Base-by-base conservation (phyloP, 2,113 vertebrate species). In the Struthidea cinerea region DNA sequence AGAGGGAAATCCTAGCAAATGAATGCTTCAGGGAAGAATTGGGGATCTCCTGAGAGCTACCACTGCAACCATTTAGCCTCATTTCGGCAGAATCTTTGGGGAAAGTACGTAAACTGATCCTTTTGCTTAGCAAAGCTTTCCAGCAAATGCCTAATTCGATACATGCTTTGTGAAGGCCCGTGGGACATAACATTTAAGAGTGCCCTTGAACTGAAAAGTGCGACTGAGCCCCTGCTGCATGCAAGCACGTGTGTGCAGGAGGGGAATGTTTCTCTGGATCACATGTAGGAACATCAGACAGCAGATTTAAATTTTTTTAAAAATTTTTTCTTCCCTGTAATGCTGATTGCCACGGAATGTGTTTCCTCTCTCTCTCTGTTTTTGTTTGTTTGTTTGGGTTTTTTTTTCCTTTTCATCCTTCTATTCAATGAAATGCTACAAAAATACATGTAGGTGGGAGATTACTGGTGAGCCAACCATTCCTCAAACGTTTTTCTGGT, bases 61-160 rank as follows among this genome's bases (percentile, higher is more conserved):
- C 35, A 9, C 24, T 60, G 79, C 50, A 80, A 64, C 35, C 30
- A 32, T 91, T 81, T 75, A 80, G 44, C 52, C 24, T 92, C 37
- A n/a, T 81, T 93, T 90, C 64, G 42, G 88, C 76, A 89, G 37
- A 92, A 84, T 87, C 88, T 87, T 60, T 73, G 69, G 80, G 73
- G 85, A 80, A 83, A 67, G 60, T 86, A 70, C 0, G 0, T 64
- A 91, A 92, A 94, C 52, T 27, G 61, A 64, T 94, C 35, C 69
- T 78, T 94, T 84, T 92, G 89, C 89, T 93, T 82, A 84, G 73
- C 84, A 95, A 89, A 91, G 79, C 86, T 21, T 95, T 95, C 85
- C 80, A 81, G 50, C 65, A 84, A 89, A 74, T 60, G 73, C 86
- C 73, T 90, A 7, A 89, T 94, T 81, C 87, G 91, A 82, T 56